Evolutionary conservation across 2,113 vertebrate species (phyloP).

Genomic region (Plectropomus leopardus): DNA sequence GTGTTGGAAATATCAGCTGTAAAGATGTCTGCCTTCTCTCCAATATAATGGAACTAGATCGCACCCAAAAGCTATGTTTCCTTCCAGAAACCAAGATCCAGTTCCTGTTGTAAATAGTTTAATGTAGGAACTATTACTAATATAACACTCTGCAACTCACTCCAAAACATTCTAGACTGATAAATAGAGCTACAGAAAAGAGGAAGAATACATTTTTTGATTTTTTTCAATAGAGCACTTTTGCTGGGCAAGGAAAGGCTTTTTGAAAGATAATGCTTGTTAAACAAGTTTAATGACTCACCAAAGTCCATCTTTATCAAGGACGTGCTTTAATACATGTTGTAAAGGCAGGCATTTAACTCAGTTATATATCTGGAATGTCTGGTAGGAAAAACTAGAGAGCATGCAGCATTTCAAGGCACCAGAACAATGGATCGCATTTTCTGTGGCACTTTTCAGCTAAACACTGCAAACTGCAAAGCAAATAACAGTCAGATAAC

Average conservation of each 20-base stretch:
- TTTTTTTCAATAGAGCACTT: not conserved
- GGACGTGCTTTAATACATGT: constrained; percentile 57
- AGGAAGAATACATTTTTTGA: too few species aligned
- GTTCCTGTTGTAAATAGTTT: too few species aligned
- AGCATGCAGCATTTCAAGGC: constrained; percentile 11
- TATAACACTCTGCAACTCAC: too few species aligned
- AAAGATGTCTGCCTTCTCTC: too few species aligned
- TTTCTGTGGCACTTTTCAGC: not conserved
- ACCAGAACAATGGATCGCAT: constrained; percentile 19
- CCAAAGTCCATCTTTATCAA: constrained; percentile 14
- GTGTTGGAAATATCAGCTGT: too few species aligned
- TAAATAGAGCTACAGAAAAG: too few species aligned
- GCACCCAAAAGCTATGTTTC: too few species aligned
- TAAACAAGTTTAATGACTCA: constrained; percentile 15
- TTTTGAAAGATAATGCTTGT: not conserved
- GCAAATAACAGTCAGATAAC: constrained; percentile 6
- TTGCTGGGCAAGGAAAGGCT: not conserved
- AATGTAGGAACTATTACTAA: too few species aligned
- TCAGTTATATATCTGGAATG: constrained; percentile 69
- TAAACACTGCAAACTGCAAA: constrained; percentile 4
- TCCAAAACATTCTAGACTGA: too few species aligned
- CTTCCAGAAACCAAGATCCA: too few species aligned
- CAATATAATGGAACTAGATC: too few species aligned
- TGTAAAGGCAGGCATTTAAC: constrained; percentile 28
- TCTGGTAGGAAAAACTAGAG: constrained; percentile 37